Conservation (phyloP, 2,888 invertebrate species). For the Cephus spinipes region DNA sequence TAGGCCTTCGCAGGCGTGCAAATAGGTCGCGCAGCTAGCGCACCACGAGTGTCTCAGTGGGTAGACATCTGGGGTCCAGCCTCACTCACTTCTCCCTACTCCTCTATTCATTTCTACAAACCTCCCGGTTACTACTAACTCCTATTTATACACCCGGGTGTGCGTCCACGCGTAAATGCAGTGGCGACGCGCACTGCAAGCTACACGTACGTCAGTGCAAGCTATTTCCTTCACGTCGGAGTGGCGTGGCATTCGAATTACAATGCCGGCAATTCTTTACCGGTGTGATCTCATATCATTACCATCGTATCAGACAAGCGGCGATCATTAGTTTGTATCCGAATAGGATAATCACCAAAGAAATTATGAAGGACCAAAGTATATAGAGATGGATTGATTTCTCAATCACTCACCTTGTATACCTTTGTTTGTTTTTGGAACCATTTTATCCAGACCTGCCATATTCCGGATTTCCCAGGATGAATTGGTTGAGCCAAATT, state of each 20-base stretch:
- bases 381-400: conserved; percentile 28
- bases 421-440: conserved; percentile 52
- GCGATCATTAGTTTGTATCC: background rate
- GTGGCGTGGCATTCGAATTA: background rate
- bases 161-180: conserved; percentile 1
- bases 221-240: background rate
- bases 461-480: conserved; percentile 69
- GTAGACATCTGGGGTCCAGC: conserved; percentile 25
- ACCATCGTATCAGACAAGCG: background rate
- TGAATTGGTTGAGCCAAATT: conserved; percentile 60
- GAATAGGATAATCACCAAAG: background rate
- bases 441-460: conserved; percentile 74
- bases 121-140: background rate
- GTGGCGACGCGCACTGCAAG: background rate
- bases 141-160: background rate
- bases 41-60: conserved; percentile 16
- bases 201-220: background rate
- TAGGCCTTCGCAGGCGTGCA: conserved; percentile 21
- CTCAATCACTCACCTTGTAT: conserved; percentile 35
- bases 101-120: background rate
- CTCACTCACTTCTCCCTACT: conserved; percentile 2
- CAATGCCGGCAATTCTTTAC: background rate
- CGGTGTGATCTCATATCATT: background rate
- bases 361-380: background rate
- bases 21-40: conserved; percentile 12